Percentiles rank a stretch among this genome's conserved stretches.
Evolutionary conservation across 2,113 vertebrate species (phyloP).

Genomic region (Aptenodytes forsteri): DNA sequence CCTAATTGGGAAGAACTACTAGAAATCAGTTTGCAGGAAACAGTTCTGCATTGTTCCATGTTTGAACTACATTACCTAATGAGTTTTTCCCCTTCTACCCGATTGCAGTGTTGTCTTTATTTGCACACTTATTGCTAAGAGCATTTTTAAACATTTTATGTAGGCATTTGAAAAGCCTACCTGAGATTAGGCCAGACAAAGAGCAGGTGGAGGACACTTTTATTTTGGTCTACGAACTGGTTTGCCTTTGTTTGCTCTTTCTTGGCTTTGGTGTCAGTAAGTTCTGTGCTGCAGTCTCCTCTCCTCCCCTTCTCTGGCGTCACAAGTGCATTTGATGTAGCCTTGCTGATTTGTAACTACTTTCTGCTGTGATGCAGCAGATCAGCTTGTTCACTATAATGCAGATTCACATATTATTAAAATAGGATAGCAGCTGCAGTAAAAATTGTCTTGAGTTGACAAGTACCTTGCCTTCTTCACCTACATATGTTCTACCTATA

Average conservation of each 20-base stretch:
- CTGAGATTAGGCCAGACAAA: not conserved
- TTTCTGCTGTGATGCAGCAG: not conserved
- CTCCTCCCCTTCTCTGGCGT: not conserved
- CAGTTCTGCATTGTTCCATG: not conserved
- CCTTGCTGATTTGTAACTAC: not conserved
- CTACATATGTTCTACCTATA: not conserved
- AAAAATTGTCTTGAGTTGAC: not conserved
- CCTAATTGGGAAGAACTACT: constrained; percentile 2
- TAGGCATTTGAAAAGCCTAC: not conserved
- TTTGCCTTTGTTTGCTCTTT: not conserved
- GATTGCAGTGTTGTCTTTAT: not conserved
- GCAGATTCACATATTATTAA: not conserved
- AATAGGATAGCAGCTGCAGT: not conserved
- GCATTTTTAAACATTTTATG: not conserved
- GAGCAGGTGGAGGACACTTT: not conserved
- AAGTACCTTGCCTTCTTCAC: not conserved
- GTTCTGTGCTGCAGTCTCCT: not conserved
- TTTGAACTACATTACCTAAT: not conserved
- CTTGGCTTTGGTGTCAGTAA: not conserved
- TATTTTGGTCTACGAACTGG: not conserved
- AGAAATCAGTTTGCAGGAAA: not conserved
- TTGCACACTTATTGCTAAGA: not conserved
- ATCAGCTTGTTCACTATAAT: not conserved
- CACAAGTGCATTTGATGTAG: not conserved
- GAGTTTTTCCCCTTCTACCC: not conserved